phyloP scores from a whole-genome alignment of 2,113 vertebrate species.

The Puma concolor region DNA sequence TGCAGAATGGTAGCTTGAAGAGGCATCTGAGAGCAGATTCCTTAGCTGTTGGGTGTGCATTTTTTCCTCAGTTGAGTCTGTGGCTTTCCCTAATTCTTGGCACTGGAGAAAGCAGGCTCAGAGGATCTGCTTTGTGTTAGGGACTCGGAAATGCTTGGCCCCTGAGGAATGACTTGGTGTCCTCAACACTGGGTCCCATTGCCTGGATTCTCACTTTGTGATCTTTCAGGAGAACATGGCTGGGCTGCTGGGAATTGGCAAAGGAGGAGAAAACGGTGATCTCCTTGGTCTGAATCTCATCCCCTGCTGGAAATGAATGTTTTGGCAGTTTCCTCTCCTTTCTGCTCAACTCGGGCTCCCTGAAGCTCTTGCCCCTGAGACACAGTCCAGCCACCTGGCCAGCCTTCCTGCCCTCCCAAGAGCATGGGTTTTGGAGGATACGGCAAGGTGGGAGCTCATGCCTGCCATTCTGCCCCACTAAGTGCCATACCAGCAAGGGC shows the following conservation, averaged over 20 bases:
- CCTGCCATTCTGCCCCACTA: not conserved
- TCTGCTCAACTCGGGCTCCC: not conserved
- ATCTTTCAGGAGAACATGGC: not conserved
- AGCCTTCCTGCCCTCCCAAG: not conserved
- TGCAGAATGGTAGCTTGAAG: not conserved
- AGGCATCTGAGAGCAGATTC: not conserved
- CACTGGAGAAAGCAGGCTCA: not conserved
- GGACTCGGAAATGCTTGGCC: not conserved
- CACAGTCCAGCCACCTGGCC: not conserved
- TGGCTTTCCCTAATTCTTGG: not conserved
- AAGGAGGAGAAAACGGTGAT: not conserved
- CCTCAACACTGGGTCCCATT: not conserved
- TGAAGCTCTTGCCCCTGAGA: slow-evolving; percentile 7
- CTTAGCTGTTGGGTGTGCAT: not conserved
- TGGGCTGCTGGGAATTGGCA: not conserved
- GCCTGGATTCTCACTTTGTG: not conserved
- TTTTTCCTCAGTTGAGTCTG: not conserved
- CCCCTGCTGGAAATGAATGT: not conserved
- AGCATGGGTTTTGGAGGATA: not conserved
- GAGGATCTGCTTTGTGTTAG: not conserved
- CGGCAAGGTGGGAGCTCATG: not conserved
- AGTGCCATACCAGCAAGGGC: not conserved
- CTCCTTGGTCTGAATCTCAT: not conserved
- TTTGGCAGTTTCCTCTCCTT: not conserved
- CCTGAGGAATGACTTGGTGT: not conserved